Evolutionary conservation across 2,113 vertebrate genomes (phyloP).

Genomic region (Mormoops blainvillei): DNA sequence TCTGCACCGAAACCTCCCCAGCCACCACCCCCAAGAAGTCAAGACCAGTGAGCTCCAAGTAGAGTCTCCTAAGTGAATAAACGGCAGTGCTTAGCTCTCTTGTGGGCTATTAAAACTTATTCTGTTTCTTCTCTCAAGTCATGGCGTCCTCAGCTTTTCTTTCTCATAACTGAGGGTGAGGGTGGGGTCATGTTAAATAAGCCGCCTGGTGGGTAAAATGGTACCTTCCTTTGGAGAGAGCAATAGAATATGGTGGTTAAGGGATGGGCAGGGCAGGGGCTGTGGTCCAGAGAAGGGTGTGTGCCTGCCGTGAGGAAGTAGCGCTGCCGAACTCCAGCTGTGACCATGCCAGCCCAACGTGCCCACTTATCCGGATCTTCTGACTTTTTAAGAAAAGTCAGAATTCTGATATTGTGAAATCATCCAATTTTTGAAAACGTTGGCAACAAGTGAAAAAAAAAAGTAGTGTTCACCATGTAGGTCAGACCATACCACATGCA

Average conservation of each 20-base stretch:
- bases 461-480: rapidly evolving
- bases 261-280: background rate
- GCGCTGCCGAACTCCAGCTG: background rate
- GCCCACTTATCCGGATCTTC: background rate
- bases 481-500: background rate
- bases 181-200: background rate
- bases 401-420: background rate
- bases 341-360: too few relatives aligned
- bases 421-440: background rate
- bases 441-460: background rate
- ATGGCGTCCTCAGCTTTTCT: background rate
- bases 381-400: background rate
- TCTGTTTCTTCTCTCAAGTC: background rate
- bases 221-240: background rate
- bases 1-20: rapidly evolving
- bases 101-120: background rate
- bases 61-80: background rate
- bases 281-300: background rate
- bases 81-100: rapidly evolving
- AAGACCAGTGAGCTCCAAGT: background rate
- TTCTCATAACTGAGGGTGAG: background rate
- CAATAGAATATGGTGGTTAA: background rate
- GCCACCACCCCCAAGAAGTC: background rate
- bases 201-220: background rate
- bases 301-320: too few relatives aligned